phyloP scores from a whole-genome alignment of 2,113 vertebrate species.

The Callorhinus ursinus region DNA sequence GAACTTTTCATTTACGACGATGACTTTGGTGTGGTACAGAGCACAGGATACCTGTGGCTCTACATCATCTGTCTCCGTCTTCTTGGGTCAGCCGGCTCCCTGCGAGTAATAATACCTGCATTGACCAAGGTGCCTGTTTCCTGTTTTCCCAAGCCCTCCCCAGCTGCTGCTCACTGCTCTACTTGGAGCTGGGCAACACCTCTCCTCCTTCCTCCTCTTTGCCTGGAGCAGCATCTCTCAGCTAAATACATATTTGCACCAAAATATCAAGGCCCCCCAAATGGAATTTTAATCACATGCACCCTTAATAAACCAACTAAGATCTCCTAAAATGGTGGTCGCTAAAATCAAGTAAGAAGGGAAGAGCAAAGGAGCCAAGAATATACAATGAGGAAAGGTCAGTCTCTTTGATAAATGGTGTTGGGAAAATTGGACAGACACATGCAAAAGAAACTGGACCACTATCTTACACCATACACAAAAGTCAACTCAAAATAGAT shows the following conservation, averaged over 20 bases:
- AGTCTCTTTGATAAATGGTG: background rate
- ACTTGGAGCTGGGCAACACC: background rate
- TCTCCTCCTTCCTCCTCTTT: background rate
- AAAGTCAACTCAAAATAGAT: background rate
- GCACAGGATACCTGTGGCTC: background rate
- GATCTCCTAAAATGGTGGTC: background rate
- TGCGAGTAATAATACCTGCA: background rate
- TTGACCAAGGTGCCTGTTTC: background rate
- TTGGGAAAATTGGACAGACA: background rate
- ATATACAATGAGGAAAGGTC: background rate
- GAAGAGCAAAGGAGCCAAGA: background rate
- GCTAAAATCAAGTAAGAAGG: background rate
- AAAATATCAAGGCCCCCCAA: background rate
- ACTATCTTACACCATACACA: background rate
- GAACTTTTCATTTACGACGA: slow-evolving; percentile 13
- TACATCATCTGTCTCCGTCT: background rate
- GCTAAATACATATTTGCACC: background rate
- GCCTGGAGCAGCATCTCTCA: background rate
- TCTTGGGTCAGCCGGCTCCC: background rate
- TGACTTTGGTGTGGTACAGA: background rate
- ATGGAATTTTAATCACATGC: background rate
- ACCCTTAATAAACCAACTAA: background rate
- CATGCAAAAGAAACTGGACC: background rate
- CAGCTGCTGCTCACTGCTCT: background rate
- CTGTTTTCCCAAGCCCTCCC: background rate